A percentile compares a stretch with the other conserved stretches of the same genome.
Evolutionary conservation across 2,113 vertebrate genomes (phyloP).

Genomic region (Macrotis lagotis): DNA sequence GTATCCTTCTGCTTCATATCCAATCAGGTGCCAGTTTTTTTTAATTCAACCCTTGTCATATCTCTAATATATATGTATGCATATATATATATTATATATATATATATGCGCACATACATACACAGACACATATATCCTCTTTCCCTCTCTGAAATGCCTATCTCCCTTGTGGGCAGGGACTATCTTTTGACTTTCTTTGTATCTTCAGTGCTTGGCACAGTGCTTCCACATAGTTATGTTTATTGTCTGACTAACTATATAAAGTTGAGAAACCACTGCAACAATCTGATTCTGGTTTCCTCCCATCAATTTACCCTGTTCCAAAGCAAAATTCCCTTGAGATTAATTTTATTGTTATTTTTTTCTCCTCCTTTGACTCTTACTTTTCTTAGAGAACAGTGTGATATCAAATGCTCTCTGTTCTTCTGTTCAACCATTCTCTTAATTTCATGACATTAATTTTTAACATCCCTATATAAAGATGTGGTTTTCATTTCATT

Average conservation of each 20-base stretch:
- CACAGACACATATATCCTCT: too few relatives aligned
- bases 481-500: neutral
- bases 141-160: too few relatives aligned
- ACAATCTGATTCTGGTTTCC: neutral
- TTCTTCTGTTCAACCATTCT: neutral
- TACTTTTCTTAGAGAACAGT: neutral
- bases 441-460: neutral
- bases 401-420: neutral
- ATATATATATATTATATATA: neutral
- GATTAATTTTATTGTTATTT: neutral
- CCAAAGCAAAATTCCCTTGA: neutral
- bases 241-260: neutral
- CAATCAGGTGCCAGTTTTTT: too few relatives aligned
- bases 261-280: neutral
- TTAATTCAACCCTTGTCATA: too few relatives aligned
- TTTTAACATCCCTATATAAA: neutral
- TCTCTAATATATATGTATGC: too few relatives aligned
- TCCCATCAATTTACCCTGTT: neutral
- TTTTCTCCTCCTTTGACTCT: neutral
- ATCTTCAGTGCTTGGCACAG: neutral
- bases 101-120: neutral
- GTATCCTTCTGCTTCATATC: too few relatives aligned
- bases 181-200: neutral
- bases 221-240: too few relatives aligned
- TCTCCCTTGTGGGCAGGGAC: neutral